Evolutionary conservation across 37 sponge, comb jelly and placozoan genomes (phyloP).

Genomic region (Spongilla lacustris): DNA sequence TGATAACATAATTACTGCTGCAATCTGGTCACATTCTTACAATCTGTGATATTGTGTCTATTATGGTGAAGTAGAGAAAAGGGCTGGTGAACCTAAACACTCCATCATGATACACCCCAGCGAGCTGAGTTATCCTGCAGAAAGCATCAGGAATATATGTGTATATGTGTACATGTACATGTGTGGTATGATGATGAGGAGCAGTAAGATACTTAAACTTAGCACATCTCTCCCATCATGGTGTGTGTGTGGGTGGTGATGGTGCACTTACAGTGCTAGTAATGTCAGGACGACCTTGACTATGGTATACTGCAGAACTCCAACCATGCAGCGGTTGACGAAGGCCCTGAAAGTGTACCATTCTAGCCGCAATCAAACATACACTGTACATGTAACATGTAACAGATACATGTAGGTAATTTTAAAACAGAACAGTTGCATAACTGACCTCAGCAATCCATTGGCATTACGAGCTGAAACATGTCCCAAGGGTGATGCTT

Average conservation of each 20-base stretch:
- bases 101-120: slow-evolving; percentile 71
- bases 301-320: slow-evolving; percentile 80
- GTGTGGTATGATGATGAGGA: background rate
- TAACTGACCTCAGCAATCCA: no score
- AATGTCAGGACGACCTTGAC: slow-evolving; percentile 58
- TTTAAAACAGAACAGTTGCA: no score
- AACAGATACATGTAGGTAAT: no score
- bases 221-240: no score
- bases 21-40: slow-evolving; percentile 23
- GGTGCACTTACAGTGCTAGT: slow-evolving; percentile 83
- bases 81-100: slow-evolving; percentile 27
- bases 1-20: no score
- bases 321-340: slow-evolving; percentile 72
- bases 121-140: slow-evolving; percentile 56
- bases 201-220: background rate
- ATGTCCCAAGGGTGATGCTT: no score
- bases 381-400: no score
- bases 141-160: background rate
- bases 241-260: no score
- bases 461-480: no score
- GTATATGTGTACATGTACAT: background rate
- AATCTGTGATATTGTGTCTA: slow-evolving; percentile 61
- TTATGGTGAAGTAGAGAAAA: slow-evolving; percentile 65
- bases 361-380: no score
- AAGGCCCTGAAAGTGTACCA: no score